phyloP scores from a whole-genome alignment of 2,888 invertebrate species.

The Conomelus anceps region DNA sequence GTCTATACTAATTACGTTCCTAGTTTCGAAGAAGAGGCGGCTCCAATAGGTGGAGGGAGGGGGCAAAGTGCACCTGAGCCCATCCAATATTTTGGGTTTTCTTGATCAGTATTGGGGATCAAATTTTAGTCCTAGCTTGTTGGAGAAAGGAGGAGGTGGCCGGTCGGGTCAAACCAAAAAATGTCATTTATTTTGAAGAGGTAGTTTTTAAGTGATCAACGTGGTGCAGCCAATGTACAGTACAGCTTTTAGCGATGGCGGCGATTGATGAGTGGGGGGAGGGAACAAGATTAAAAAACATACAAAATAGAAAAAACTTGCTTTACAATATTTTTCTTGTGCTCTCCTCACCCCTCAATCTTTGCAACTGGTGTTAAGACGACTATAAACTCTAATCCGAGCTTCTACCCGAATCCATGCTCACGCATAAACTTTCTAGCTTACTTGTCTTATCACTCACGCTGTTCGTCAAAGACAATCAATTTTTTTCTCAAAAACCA shows the following conservation, averaged over 20 bases:
- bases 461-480: not conserved
- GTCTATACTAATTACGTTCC: no score
- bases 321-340: no score
- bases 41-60: no score
- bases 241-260: not conserved
- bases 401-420: not conserved
- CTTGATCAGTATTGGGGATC: no score
- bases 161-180: no score
- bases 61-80: no score
- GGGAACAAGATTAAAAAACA: not conserved
- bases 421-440: not conserved
- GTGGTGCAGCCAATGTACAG: not conserved
- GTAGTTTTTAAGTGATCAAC: not conserved
- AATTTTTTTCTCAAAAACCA: not conserved
- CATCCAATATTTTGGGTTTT: no score
- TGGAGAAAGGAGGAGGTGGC: no score
- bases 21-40: no score
- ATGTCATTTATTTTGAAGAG: not conserved
- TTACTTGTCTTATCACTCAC: not conserved
- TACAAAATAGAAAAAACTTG: not conserved
- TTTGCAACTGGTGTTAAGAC: not conserved
- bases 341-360: not conserved
- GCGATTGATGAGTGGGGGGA: not conserved
- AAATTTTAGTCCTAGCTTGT: no score
- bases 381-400: not conserved